Evolutionary conservation across 2,797 vertebrate genomes (phyloP).

Genomic region (Enteromius fasciolatus): DNA sequence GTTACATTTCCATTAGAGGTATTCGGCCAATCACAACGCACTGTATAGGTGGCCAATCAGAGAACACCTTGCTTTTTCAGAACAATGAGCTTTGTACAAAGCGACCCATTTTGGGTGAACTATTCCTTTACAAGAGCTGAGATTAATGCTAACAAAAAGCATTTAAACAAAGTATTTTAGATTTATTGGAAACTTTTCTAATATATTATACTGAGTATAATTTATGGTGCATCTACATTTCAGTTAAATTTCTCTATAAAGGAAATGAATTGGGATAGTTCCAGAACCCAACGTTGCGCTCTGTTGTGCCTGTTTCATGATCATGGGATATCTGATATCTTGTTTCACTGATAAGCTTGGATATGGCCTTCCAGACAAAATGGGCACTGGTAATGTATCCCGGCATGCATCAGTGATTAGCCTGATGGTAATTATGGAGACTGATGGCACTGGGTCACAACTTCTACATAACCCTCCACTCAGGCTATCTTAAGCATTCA

Average conservation of each 20-base stretch:
- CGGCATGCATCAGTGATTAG: constrained; percentile 63
- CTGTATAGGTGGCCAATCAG: too few species aligned
- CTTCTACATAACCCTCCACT: constrained; percentile 32
- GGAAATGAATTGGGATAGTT: not conserved
- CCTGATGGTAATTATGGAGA: constrained; percentile 57
- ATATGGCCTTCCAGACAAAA: constrained; percentile 64
- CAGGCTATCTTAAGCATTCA: constrained; percentile 3
- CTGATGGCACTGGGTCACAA: constrained; percentile 34
- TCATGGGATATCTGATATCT: constrained; percentile 12
- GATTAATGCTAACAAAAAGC: too few species aligned
- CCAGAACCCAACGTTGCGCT: not conserved
- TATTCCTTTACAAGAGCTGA: too few species aligned
- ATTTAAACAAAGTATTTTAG: too few species aligned
- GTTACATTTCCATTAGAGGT: too few species aligned
- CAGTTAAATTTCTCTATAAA: not conserved
- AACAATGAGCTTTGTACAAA: too few species aligned
- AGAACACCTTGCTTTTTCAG: too few species aligned
- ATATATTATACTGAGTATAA: not conserved
- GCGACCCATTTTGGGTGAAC: too few species aligned
- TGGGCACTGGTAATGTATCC: constrained; percentile 47
- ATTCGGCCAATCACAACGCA: too few species aligned
- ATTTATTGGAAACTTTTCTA: too few species aligned
- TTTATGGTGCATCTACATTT: not conserved
- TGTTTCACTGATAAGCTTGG: constrained; percentile 65
- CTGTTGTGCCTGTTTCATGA: constrained; percentile 27